Percentiles rank a stretch among this genome's conserved stretches.
These are phyloP conservation scores for Periparus ater DNA, from an alignment of 2,797 vertebrate species.

Conservation along the genomic window DNA sequence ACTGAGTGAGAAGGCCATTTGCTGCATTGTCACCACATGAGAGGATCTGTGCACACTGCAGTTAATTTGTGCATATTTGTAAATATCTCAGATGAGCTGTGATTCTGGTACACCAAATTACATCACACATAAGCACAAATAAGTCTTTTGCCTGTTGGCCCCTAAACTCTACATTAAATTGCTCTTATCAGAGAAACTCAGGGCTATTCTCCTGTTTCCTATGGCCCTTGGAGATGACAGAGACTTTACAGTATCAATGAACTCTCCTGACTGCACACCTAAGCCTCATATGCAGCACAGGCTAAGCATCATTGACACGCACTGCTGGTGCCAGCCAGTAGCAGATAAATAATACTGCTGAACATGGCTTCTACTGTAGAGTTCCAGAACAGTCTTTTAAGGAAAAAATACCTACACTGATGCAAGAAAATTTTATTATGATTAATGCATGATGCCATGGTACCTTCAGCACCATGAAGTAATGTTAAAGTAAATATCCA, in stretches of 20 bases:
- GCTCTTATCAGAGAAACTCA: background rate
- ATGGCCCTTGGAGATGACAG: background rate
- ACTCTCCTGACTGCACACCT: background rate
- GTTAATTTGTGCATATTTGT: background rate
- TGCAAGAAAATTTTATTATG: background rate
- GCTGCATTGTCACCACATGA: background rate
- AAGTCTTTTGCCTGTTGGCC: background rate
- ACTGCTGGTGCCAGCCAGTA: background rate
- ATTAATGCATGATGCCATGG: background rate
- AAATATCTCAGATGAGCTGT: background rate
- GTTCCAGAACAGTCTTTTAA: background rate
- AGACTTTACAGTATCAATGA: background rate
- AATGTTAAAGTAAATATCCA: background rate
- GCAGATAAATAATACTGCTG: background rate
- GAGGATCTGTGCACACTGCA: background rate
- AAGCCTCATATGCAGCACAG: background rate
- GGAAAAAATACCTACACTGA: background rate
- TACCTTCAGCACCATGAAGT: background rate
- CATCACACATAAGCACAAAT: rapidly evolving
- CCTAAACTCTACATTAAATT: background rate
- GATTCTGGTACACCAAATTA: background rate
- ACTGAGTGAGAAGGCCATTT: background rate
- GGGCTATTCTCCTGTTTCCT: background rate
- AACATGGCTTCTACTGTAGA: background rate
- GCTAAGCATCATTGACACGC: background rate